These are phyloP conservation scores for Bruchidius siliquastri DNA, from an alignment of 2,888 invertebrate genomes.

Conservation along the genomic window DNA sequence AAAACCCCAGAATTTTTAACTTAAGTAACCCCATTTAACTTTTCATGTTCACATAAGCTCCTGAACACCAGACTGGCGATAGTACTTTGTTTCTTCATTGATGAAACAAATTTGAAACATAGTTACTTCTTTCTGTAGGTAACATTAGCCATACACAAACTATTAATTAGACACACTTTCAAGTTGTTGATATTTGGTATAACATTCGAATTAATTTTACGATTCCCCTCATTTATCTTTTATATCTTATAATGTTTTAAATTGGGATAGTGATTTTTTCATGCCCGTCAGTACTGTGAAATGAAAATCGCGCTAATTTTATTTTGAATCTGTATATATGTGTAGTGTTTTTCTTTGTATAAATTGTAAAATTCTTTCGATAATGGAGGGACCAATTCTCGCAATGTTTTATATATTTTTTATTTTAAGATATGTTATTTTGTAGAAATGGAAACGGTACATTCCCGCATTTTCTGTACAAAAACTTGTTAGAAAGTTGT, in stretches of 20 bases:
- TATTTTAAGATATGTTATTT: not conserved
- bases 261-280: not conserved
- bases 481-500: not conserved
- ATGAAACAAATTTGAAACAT: no score
- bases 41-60: no score
- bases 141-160: no score
- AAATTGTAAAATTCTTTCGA: not conserved
- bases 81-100: no score
- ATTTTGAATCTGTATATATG: not conserved
- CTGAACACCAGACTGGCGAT: no score
- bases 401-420: not conserved
- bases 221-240: no score
- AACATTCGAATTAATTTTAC: no score
- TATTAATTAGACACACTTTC: no score
- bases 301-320: not conserved
- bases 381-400: not conserved
- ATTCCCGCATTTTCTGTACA: not conserved
- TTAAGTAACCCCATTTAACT: no score
- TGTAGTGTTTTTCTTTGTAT: not conserved
- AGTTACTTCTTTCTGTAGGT: no score
- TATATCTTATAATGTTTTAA: not conserved
- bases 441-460: not conserved
- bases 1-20: no score
- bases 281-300: not conserved
- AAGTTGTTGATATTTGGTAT: no score